Conservation (phyloP, 2,113 vertebrate species). For the Tapirus terrestris region DNA sequence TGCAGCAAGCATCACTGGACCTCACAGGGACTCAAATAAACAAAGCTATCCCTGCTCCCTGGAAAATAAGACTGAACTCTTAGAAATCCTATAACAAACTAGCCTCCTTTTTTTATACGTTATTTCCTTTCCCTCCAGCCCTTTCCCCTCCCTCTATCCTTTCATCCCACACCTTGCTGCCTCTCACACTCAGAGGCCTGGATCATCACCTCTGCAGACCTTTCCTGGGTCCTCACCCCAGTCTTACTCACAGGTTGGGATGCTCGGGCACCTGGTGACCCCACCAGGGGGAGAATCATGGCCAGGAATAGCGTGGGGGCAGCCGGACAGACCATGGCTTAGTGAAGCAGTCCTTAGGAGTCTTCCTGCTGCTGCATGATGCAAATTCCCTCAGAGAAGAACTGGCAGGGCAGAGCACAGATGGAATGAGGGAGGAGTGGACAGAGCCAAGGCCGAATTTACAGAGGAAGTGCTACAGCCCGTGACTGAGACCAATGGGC, state of each 20-base stretch:
- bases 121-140: not conserved
- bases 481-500: not conserved
- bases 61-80: not conserved
- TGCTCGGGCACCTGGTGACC: not conserved
- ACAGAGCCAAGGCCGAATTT: not conserved
- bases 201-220: not conserved
- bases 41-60: not conserved
- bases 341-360: not conserved
- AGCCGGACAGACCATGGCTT: conserved; percentile 39
- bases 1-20: not conserved
- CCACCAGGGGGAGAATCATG: conserved; percentile 3
- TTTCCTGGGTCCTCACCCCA: not conserved
- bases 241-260: conserved; percentile 66
- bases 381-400: conserved; percentile 61
- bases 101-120: not conserved
- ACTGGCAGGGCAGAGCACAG: not conserved
- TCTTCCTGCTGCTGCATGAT: not conserved
- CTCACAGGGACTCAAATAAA: not conserved
- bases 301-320: conserved; percentile 58
- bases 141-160: not conserved
- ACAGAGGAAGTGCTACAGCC: conserved; percentile 20
- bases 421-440: not conserved
- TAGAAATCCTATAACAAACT: not conserved
- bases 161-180: not conserved
- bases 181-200: not conserved